Evolutionary conservation across 2,797 vertebrate species (phyloP), one percentile per base, ranked within the genome.

Genomic region (Cynodonichthys magdalenae): DNA sequence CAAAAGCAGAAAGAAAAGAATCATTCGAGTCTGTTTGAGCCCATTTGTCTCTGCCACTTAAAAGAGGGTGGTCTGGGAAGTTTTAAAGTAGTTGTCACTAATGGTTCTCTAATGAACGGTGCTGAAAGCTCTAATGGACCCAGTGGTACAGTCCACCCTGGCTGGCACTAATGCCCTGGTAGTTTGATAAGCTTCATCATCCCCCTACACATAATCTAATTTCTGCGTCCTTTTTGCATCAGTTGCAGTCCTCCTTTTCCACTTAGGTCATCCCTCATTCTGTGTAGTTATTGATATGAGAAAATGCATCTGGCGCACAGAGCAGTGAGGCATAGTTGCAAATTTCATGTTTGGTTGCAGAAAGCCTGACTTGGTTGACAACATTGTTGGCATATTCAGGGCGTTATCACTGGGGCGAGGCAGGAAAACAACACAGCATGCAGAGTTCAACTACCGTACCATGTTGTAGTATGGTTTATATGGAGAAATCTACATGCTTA

Each of bases 31-130:
- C 68, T 63, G 24, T 71, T 52, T 0, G 4, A 70, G 70, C 78
- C 73, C 69, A 81, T 87, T 88, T 80, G 74, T 87, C 79, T 87
- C 53, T 86, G 82, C 81, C 75, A 76, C 71, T 85, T 81, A 77
- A 52, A 66, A 50, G 53, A 83, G 87, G 82, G 73, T 87, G 81
- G 81, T 88, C 83, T 55, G 68, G 55, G 72, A 81, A 87, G 24
- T 74, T 82, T n/a, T 85, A 71, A 82, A 83, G 81, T 79, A 79
- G 69, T 83, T 80, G 69, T 83, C 80, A 61, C 63, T 90, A 90
- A 91, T 89, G 87, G 80, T 64, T 78, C 59, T 46, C 71, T 83
- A 89, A 88, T 83, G 80, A 89, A 59, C 8, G 42, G 65, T 0
- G 19, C 66, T 81, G 79, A 81, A 72, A 86, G 87, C 82, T 81